Percentiles rank a stretch among this genome's conserved stretches.
These are phyloP conservation scores for Gymnosoma rotundatum DNA, from an alignment of 2,888 invertebrate species.

Conservation along the genomic window DNA sequence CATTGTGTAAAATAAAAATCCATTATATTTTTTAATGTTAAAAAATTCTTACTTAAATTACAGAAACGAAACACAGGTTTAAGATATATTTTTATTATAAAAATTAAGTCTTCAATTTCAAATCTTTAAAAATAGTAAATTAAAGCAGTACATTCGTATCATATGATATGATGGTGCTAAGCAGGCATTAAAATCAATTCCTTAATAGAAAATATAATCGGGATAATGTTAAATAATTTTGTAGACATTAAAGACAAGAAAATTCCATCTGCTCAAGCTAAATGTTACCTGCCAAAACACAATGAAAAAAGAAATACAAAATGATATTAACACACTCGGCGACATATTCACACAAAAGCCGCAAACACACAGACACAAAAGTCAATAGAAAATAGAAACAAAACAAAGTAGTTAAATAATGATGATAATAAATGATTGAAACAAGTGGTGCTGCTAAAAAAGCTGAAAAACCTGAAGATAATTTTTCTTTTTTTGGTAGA, in stretches of 20 bases:
- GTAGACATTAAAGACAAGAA: neutral
- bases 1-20: no score
- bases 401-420: slow-evolving; percentile 29
- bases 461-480: neutral
- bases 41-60: no score
- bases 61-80: no score
- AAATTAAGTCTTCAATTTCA: no score
- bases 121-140: no score
- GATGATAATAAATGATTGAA: slow-evolving; percentile 46
- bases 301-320: slow-evolving; percentile 1
- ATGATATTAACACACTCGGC: slow-evolving; percentile 22
- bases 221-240: slow-evolving; percentile 28
- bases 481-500: no score
- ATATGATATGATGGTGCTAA: neutral
- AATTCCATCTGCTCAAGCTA: neutral
- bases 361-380: slow-evolving; percentile 5
- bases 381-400: slow-evolving; percentile 18
- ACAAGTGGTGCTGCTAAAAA: slow-evolving; percentile 31
- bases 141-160: no score
- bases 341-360: neutral
- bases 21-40: no score
- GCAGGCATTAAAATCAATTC: neutral
- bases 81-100: no score
- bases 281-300: neutral
- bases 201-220: slow-evolving; percentile 5